phyloP scores from a whole-genome alignment of 1,140 invertebrate genomes.

The Holcopasites calliopsidis region DNA sequence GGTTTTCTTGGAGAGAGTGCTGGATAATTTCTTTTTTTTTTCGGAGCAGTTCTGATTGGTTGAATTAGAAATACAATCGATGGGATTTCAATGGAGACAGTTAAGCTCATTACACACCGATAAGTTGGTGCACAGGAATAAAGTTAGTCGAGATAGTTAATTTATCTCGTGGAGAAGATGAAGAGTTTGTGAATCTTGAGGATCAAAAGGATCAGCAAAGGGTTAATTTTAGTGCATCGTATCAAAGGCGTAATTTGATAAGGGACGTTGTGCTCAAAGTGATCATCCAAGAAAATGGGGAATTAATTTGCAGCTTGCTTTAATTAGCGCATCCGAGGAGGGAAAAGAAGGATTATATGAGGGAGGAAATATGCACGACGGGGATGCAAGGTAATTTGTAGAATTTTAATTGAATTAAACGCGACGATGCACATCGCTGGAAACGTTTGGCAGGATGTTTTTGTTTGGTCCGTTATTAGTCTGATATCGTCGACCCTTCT shows the following conservation, averaged over 20 bases:
- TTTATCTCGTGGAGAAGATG: too few relatives aligned
- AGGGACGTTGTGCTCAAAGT: not conserved
- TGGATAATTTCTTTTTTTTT: not conserved
- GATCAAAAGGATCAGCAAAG: too few relatives aligned
- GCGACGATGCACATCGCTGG: conserved; percentile 4
- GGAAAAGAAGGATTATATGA: not conserved
- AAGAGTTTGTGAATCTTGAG: too few relatives aligned
- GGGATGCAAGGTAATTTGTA: not conserved
- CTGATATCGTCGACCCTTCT: not conserved
- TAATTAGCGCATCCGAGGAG: conserved; percentile 16
- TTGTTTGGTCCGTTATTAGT: conserved; percentile 2
- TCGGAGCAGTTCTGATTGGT: not conserved
- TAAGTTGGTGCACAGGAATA: too few relatives aligned
- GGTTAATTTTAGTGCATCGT: not conserved
- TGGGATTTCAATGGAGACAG: not conserved
- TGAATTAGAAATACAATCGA: not conserved
- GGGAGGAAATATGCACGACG: not conserved
- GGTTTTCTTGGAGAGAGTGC: not conserved
- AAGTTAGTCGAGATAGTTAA: too few relatives aligned
- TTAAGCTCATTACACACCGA: too few relatives aligned
- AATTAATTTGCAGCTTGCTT: conserved; percentile 25
- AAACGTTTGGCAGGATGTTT: conserved; percentile 13
- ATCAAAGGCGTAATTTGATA: conserved; percentile 10
- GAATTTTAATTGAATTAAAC: conserved; percentile 38
- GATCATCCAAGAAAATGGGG: not conserved